Conservation (phyloP, 2,797 vertebrate species). For the Ficedula albicollis region DNA sequence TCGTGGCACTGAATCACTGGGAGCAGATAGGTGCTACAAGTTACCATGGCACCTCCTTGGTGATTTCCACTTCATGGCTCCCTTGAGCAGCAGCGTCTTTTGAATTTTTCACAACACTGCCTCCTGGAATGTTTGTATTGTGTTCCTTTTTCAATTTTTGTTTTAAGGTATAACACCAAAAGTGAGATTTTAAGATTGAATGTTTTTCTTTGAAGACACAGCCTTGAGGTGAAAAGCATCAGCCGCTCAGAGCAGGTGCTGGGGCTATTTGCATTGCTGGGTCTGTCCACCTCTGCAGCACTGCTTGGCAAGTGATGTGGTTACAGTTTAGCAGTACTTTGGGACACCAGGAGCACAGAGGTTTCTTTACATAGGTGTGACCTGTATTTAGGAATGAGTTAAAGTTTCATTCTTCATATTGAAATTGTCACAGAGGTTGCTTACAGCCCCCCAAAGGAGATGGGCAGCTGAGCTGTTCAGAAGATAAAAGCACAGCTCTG, state of each 20-base stretch:
- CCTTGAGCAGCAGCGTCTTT: background rate
- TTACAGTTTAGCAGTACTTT: background rate
- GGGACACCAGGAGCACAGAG: background rate
- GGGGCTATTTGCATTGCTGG: background rate
- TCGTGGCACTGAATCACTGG: background rate
- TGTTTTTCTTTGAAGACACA: background rate
- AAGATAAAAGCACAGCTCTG: background rate
- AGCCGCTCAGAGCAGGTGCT: background rate
- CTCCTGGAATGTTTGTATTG: background rate
- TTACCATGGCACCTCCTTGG: background rate
- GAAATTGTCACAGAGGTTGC: background rate
- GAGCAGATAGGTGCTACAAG: background rate
- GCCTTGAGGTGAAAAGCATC: background rate
- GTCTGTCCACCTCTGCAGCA: background rate
- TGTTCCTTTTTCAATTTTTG: background rate
- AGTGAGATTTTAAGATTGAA: background rate
- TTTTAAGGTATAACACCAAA: background rate
- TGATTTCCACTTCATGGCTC: background rate
- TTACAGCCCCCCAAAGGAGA: constrained; percentile 3
- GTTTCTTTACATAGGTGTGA: background rate
- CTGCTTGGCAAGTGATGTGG: background rate
- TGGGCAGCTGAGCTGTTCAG: background rate
- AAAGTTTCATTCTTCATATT: background rate
- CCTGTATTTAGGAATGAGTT: background rate
- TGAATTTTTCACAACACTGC: background rate